A percentile compares a stretch with the other conserved stretches of the same genome.
phyloP scores from a whole-genome alignment of 2,113 vertebrate species.

The Ariopsis seemanni region DNA sequence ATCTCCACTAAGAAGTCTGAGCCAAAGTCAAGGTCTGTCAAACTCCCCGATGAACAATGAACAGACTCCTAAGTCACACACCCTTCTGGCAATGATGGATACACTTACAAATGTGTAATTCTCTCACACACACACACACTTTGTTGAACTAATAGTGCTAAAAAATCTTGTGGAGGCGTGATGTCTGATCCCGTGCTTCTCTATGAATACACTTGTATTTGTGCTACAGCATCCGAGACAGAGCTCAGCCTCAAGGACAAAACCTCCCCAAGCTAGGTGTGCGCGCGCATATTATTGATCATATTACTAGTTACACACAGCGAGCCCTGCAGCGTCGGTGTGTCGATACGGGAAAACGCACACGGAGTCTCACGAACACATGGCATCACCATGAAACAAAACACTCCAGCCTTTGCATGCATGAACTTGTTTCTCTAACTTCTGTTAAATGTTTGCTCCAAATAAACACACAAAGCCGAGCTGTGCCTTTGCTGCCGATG shows the following conservation, averaged over 20 bases:
- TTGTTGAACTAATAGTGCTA: slow-evolving; percentile 28
- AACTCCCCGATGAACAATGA: slow-evolving; percentile 41
- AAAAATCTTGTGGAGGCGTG: slow-evolving; percentile 3
- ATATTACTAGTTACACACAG: slow-evolving; percentile 13
- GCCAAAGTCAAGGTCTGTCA: slow-evolving; percentile 50
- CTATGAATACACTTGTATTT: not conserved
- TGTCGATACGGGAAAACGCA: not conserved
- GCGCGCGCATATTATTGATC: slow-evolving; percentile 29
- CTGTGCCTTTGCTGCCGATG: not conserved
- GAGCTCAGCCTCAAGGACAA: slow-evolving; percentile 38
- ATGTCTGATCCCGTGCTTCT: slow-evolving; percentile 65
- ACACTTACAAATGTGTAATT: slow-evolving; percentile 27
- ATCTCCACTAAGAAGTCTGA: slow-evolving; percentile 59
- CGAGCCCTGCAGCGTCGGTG: not conserved
- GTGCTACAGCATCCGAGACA: slow-evolving; percentile 11
- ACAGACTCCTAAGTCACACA: slow-evolving; percentile 30
- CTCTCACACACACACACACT: slow-evolving; percentile 19
- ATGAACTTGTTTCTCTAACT: not conserved
- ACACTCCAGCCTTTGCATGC: not conserved
- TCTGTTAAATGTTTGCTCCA: not conserved
- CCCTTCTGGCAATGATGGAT: slow-evolving; percentile 21
- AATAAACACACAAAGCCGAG: not conserved
- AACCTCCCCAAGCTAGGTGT: slow-evolving; percentile 17
- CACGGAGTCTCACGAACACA: not conserved
- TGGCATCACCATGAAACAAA: not conserved